phyloP scores from a whole-genome alignment of 2,113 vertebrate genomes.

The Rhegmatorhina hoffmannsi region DNA sequence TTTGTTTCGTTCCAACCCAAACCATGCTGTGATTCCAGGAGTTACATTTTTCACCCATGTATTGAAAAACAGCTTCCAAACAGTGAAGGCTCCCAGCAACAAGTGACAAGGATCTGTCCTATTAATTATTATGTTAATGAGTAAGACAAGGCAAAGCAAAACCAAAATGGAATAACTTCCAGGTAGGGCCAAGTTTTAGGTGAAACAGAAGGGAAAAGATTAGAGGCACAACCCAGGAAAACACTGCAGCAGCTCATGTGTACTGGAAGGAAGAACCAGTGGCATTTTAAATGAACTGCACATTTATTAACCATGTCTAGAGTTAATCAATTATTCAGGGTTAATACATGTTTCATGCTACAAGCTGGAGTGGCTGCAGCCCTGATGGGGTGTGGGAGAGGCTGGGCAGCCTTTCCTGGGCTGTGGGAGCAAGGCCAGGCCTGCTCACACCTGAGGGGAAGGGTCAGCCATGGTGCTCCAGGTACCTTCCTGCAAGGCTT shows the following conservation, averaged over 20 bases:
- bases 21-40: background rate
- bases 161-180: background rate
- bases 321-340: background rate
- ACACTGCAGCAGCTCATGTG: background rate
- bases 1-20: background rate
- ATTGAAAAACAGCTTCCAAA: background rate
- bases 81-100: background rate
- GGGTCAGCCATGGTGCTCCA: background rate
- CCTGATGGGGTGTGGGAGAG: background rate
- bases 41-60: background rate
- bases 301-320: background rate
- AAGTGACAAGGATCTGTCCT: background rate
- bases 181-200: background rate
- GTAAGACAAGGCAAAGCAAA: rapidly evolving
- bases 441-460: background rate
- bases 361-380: background rate
- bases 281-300: background rate
- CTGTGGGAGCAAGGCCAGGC: rapidly evolving
- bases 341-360: background rate
- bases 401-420: rapidly evolving
- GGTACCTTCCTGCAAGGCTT: background rate
- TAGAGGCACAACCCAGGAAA: background rate
- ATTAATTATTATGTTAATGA: background rate
- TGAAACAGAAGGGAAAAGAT: background rate
- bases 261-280: background rate